phyloP scores from a whole-genome alignment of 2,113 vertebrate genomes.

The Pangasianodon gigas region DNA sequence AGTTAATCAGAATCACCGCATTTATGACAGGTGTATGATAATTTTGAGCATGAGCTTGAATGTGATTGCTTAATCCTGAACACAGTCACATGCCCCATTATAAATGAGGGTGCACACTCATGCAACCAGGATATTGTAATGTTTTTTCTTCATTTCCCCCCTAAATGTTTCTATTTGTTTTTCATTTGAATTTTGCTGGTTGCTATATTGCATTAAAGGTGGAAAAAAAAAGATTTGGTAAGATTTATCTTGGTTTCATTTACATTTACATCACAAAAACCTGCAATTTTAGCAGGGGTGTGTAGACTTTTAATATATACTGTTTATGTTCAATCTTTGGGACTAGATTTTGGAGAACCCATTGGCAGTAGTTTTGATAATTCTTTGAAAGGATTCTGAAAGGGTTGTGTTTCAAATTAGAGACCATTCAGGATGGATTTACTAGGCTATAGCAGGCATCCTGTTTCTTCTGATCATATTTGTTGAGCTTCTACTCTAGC shows the following conservation, averaged over 20 bases:
- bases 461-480: conserved; percentile 1
- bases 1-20: neutral
- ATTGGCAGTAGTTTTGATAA: neutral
- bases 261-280: neutral
- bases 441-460: neutral
- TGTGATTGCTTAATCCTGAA: neutral
- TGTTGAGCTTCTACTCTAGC: neutral
- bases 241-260: neutral
- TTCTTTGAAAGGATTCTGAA: neutral
- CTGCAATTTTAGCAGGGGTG: neutral
- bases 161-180: too few species aligned
- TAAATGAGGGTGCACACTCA: neutral
- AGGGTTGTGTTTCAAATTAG: neutral
- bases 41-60: neutral
- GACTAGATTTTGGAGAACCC: neutral
- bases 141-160: neutral
- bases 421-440: neutral
- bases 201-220: neutral
- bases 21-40: neutral
- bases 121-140: neutral
- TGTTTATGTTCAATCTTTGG: neutral
- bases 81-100: neutral
- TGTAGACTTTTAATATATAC: neutral
- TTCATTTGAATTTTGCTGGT: too few species aligned
- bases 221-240: neutral